phyloP scores from a whole-genome alignment of 1,140 invertebrate species.

The Halictus rubicundus region DNA sequence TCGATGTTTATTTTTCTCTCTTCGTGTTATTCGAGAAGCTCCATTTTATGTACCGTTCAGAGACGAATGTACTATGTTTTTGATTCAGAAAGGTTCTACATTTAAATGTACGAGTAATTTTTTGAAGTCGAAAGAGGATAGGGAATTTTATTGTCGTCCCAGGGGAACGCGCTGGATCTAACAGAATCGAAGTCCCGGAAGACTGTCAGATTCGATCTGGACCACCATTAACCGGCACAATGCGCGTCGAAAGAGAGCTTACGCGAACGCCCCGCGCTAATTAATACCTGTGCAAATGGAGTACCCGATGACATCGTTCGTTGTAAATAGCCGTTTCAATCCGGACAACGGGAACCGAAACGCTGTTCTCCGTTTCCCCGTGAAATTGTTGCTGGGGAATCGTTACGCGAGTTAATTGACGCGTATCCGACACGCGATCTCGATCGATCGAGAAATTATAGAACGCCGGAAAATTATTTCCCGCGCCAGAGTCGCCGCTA shows the following conservation, averaged over 20 bases:
- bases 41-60: too few relatives aligned
- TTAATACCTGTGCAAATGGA: slow-evolving; percentile 46
- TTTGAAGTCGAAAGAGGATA: too few relatives aligned
- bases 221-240: slow-evolving; percentile 38
- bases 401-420: slow-evolving; percentile 6
- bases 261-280: slow-evolving; percentile 39
- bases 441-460: slow-evolving; percentile 18
- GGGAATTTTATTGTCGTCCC: background rate
- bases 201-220: slow-evolving; percentile 30
- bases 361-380: background rate
- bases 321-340: slow-evolving; percentile 26
- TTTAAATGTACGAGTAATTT: too few relatives aligned
- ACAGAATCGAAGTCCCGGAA: slow-evolving; percentile 4
- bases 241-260: background rate
- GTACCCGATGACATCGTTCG: slow-evolving; percentile 12
- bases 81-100: too few relatives aligned
- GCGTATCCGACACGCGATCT: background rate
- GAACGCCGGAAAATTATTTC: slow-evolving; percentile 11
- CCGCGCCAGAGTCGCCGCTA: background rate
- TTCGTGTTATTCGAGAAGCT: too few relatives aligned
- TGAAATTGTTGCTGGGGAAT: slow-evolving; percentile 7
- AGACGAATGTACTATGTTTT: too few relatives aligned
- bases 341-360: background rate
- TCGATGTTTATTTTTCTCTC: too few relatives aligned
- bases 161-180: background rate